A percentile compares a stretch with the other conserved stretches of the same genome.
phyloP scores from a whole-genome alignment of 2,888 invertebrate genomes.

The Tiphia femorata region DNA sequence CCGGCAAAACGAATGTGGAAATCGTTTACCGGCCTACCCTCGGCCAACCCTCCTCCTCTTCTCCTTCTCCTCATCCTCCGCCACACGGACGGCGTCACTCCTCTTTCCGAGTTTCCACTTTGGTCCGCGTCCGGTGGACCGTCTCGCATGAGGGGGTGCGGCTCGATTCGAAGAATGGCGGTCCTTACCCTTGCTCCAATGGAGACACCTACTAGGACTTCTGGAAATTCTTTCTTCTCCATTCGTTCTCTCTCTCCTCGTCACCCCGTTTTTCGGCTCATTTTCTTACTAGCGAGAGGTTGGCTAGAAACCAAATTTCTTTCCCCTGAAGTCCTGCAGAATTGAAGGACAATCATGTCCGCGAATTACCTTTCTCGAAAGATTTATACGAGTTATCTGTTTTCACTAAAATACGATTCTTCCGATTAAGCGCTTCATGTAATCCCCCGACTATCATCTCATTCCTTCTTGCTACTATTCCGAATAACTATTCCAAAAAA shows the following conservation, averaged over 20 bases:
- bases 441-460: too few relatives aligned
- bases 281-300: constrained; percentile 21
- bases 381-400: too few relatives aligned
- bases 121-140: constrained; percentile 7
- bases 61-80: not conserved
- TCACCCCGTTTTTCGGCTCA: not conserved
- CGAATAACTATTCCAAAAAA: too few relatives aligned
- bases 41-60: not conserved
- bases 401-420: too few relatives aligned
- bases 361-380: too few relatives aligned
- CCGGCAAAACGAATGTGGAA: constrained; percentile 46
- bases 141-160: constrained; percentile 15
- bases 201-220: not conserved
- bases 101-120: constrained; percentile 6
- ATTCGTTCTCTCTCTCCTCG: constrained; percentile 7
- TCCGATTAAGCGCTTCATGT: too few relatives aligned
- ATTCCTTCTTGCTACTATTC: too few relatives aligned
- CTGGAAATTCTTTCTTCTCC: constrained; percentile 5
- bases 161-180: constrained; percentile 7
- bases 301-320: constrained; percentile 49
- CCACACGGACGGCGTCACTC: not conserved
- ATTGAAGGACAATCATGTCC: too few relatives aligned
- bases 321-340: too few relatives aligned
- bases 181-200: too few relatives aligned
- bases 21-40: constrained; percentile 15